A percentile compares a stretch with the other conserved stretches of the same genome.
Evolutionary conservation across 2,888 invertebrate species (phyloP).

Genomic region (Sisyra nigra): DNA sequence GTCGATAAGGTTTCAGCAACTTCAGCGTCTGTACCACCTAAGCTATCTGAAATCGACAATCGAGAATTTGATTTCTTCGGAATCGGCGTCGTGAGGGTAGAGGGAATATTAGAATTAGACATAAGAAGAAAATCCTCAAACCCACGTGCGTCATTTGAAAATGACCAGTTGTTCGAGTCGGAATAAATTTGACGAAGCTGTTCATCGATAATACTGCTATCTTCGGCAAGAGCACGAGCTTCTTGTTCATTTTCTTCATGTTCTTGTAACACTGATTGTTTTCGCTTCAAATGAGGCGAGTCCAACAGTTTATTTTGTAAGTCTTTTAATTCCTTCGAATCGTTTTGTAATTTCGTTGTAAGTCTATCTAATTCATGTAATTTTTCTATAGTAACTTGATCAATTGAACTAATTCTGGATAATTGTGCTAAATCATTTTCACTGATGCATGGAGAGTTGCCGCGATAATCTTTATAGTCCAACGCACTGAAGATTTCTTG

Average conservation of each 20-base stretch:
- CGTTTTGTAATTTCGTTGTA: conserved; percentile 60
- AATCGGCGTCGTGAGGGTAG: conserved; percentile 21
- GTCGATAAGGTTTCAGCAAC: conserved; percentile 40
- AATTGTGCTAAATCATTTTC: conserved; percentile 65
- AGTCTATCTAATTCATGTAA: conserved; percentile 62
- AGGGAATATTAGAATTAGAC: conserved; percentile 28
- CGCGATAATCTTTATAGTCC: conserved; percentile 65
- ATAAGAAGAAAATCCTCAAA: conserved; percentile 40
- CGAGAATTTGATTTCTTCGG: conserved; percentile 44
- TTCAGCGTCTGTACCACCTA: conserved; percentile 43
- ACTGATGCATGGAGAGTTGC: conserved; percentile 55
- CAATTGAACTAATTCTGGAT: conserved; percentile 56
- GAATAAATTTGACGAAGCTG: conserved; percentile 54
- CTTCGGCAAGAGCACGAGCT: conserved; percentile 41
- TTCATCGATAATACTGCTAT: conserved; percentile 49
- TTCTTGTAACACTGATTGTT: conserved; percentile 22
- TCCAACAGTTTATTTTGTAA: conserved; percentile 52
- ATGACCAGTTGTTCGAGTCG: conserved; percentile 47
- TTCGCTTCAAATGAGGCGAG: conserved; percentile 34
- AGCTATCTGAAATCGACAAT: conserved; percentile 43
- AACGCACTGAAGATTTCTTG: conserved; percentile 55
- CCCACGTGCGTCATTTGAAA: conserved; percentile 45
- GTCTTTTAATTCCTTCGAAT: conserved; percentile 61
- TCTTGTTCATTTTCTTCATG: conserved; percentile 25
- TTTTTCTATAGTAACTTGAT: conserved; percentile 63